Conservation (phyloP, 1,140 invertebrate genomes). For the Augochlora pura region DNA sequence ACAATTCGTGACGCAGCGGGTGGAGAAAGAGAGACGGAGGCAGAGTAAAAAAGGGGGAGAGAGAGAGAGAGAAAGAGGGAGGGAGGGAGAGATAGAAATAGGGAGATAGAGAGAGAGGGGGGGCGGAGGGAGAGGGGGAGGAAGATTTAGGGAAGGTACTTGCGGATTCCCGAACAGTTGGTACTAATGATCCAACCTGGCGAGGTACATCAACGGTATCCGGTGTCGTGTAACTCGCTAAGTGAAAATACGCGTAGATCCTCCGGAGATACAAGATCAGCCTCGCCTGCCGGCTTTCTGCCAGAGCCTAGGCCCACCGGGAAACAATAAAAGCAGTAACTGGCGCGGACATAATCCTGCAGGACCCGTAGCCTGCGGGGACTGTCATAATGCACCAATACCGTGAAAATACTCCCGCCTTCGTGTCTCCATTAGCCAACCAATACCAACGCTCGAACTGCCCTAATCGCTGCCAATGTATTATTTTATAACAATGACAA, state of each 20-base stretch:
- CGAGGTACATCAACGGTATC: slow-evolving; percentile 55
- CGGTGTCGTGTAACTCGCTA: slow-evolving; percentile 77
- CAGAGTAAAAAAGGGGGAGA: no score
- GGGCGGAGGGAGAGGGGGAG: slow-evolving; percentile 7
- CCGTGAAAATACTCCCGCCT: no score
- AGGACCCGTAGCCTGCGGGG: slow-evolving; percentile 17
- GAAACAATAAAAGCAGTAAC: slow-evolving; percentile 53
- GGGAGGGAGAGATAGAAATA: slow-evolving; percentile 20
- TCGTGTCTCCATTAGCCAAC: no score
- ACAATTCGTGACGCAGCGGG: no score
- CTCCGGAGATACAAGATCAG: slow-evolving; percentile 68
- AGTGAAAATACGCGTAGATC: slow-evolving; percentile 79
- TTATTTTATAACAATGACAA: no score
- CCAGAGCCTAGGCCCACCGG: slow-evolving; percentile 33
- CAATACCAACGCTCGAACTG: no score
- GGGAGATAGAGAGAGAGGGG: no score
- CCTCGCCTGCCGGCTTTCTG: background rate
- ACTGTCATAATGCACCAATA: no score
- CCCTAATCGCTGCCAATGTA: no score
- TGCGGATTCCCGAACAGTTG: slow-evolving; percentile 66
- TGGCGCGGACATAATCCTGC: slow-evolving; percentile 45
- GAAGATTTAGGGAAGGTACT: slow-evolving; percentile 58
- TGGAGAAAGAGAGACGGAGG: no score
- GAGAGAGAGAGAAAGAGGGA: background rate
- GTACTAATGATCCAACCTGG: slow-evolving; percentile 76